phyloP scores from a whole-genome alignment of 2,888 invertebrate genomes.

The Dorcus hopei region DNA sequence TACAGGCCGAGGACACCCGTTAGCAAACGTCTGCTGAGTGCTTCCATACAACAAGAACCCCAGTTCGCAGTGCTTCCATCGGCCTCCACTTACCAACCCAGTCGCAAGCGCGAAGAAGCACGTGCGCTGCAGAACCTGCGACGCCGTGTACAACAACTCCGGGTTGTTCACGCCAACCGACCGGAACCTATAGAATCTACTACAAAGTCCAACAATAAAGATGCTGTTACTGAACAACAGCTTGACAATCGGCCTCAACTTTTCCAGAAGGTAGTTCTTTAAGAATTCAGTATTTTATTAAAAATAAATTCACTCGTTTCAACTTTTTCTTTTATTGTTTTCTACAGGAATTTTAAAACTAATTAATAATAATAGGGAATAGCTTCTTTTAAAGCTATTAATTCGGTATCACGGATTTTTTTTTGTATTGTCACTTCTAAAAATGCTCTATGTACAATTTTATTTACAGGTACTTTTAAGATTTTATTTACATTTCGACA shows the following conservation, averaged over 20 bases:
- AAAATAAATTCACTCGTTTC: not conserved
- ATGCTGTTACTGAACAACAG: conserved; percentile 45
- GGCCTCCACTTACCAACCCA: conserved; percentile 58
- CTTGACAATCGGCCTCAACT: conserved; percentile 66
- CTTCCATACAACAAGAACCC: conserved; percentile 36
- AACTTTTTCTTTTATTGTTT: not conserved
- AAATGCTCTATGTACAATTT: too few relatives aligned
- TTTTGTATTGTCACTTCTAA: too few relatives aligned
- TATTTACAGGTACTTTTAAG: too few relatives aligned
- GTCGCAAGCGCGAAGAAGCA: conserved; percentile 65
- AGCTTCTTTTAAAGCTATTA: too few relatives aligned
- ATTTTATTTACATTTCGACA: too few relatives aligned
- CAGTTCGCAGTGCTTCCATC: conserved; percentile 45
- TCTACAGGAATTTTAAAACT: not conserved
- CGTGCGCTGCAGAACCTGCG: conserved; percentile 67
- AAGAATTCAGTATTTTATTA: too few relatives aligned
- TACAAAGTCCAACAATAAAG: conserved; percentile 21
- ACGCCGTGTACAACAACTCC: conserved; percentile 60
- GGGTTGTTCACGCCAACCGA: conserved; percentile 55
- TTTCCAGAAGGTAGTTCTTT: conserved; percentile 52
- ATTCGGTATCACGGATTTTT: too few relatives aligned
- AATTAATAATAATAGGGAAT: too few relatives aligned
- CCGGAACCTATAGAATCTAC: conserved; percentile 42
- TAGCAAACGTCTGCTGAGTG: conserved; percentile 39
- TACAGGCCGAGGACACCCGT: conserved; percentile 34